Evolutionary conservation across 2,888 invertebrate species (phyloP), one percentile per base, ranked within the genome.

Genomic region (Gnatocerus cornutus): DNA sequence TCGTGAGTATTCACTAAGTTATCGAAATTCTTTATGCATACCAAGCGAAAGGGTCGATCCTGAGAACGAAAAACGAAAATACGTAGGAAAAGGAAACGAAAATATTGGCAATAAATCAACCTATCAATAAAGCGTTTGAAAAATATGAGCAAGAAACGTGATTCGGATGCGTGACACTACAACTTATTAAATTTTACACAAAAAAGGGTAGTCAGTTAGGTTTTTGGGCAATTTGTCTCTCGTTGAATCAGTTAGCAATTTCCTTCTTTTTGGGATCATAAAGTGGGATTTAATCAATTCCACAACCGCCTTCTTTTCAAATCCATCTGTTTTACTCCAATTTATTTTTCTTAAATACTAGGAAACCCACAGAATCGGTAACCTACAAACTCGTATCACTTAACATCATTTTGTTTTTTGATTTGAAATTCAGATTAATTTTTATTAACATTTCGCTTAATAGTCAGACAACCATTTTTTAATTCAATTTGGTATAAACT

Each of bases 71-170:
- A 55, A 41, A 63, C 52, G 53, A 63, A 55, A 48, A 61, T 45
- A 30, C 9, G 13, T 30, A 61, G 7, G 61, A 48, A 61, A 43
- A 37, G 55, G 55, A 64, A 64, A 64, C 64, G 55, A 33, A 64
- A 55, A 55, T 64, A 14, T 30, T 21, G 29, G 33, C 45, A 14
- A 46, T 62, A 62, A 62, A 62, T 62, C 62, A 62, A 50, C n/a
- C 50, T 41, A 62, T 62, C 62, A 62, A 62, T 62, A 62, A 48
- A 41, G 14, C 50, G 50, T 39, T 48, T 37, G 48, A 41, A 50
- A 62, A 62, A 50, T 62, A 50, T 62, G 50, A 46, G 62, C 59
- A 62, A 50, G 30, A 50, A 39, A 48, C 48, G 62, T 62, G 62
- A 39, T 48, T 50, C 39, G 9, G 14, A 59, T 16, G 41, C 58